phyloP scores from a whole-genome alignment of 2,113 vertebrate genomes.

The Onychostoma macrolepis region DNA sequence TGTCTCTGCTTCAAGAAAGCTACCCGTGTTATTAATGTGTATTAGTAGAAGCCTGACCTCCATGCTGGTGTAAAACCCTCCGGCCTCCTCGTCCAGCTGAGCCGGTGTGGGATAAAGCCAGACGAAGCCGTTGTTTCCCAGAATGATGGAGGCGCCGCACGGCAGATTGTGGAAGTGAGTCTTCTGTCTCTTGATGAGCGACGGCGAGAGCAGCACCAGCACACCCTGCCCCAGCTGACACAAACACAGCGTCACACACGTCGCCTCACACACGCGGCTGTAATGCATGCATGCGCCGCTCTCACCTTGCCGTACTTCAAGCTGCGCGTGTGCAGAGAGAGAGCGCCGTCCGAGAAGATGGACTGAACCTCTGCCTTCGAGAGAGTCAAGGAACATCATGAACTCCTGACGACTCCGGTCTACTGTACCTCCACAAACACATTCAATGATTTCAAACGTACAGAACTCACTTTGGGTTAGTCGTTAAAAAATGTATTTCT shows the following conservation, averaged over 20 bases:
- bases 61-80: slow-evolving; percentile 85
- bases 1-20: too few species aligned
- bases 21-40: too few species aligned
- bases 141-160: slow-evolving; percentile 91
- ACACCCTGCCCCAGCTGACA: slow-evolving; percentile 91
- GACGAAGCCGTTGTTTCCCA: slow-evolving; percentile 94
- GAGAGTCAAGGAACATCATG: slow-evolving; percentile 67
- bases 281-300: too few species aligned
- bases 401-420: too few species aligned
- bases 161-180: slow-evolving; percentile 96
- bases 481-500: too few species aligned
- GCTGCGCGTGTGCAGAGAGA: slow-evolving; percentile 94
- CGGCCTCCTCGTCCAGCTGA: slow-evolving; percentile 87
- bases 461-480: too few species aligned
- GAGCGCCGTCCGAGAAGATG: slow-evolving; percentile 90
- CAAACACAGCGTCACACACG: background rate
- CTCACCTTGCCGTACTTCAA: slow-evolving; percentile 96
- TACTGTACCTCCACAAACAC: too few species aligned
- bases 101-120: slow-evolving; percentile 91
- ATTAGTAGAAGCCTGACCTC: slow-evolving; percentile 85
- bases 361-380: slow-evolving; percentile 95
- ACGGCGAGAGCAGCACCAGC: slow-evolving; percentile 90
- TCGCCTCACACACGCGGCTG: too few species aligned
- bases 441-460: too few species aligned
- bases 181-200: slow-evolving; percentile 94